These are phyloP conservation scores for Sebastes schlegelii DNA, from an alignment of 2,113 vertebrate species.

Conservation along the genomic window DNA sequence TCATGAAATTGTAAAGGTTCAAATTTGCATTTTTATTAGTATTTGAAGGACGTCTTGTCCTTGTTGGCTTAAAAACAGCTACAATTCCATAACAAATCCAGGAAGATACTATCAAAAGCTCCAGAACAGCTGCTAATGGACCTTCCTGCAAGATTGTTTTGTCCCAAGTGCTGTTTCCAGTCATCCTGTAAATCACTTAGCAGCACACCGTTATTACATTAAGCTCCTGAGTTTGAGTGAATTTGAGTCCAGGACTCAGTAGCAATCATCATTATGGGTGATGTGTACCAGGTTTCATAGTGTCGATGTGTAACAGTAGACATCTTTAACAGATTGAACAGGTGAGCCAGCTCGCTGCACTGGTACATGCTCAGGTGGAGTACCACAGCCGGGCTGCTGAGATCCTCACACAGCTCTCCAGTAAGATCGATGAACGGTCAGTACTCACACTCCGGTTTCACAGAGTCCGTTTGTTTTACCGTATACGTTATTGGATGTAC, in stretches of 20 bases:
- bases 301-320: constrained; percentile 18
- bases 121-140: neutral
- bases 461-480: neutral
- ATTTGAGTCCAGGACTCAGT: neutral
- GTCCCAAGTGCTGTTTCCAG: neutral
- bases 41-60: neutral
- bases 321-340: constrained; percentile 90
- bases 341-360: constrained; percentile 96
- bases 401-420: constrained; percentile 93
- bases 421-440: constrained; percentile 94
- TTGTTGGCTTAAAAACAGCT: neutral
- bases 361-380: constrained; percentile 97
- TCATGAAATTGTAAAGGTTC: neutral
- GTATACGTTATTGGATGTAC: neutral
- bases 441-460: constrained; percentile 3
- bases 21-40: neutral
- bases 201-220: neutral
- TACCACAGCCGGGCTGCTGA: constrained; percentile 95
- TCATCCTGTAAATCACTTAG: neutral
- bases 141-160: neutral
- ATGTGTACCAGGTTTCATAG: neutral
- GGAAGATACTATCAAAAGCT: neutral
- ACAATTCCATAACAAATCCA: neutral
- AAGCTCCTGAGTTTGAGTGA: neutral
- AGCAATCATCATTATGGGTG: neutral